Evolutionary conservation across 2,797 vertebrate species (phyloP).

Genomic region (Potorous gilbertii): DNA sequence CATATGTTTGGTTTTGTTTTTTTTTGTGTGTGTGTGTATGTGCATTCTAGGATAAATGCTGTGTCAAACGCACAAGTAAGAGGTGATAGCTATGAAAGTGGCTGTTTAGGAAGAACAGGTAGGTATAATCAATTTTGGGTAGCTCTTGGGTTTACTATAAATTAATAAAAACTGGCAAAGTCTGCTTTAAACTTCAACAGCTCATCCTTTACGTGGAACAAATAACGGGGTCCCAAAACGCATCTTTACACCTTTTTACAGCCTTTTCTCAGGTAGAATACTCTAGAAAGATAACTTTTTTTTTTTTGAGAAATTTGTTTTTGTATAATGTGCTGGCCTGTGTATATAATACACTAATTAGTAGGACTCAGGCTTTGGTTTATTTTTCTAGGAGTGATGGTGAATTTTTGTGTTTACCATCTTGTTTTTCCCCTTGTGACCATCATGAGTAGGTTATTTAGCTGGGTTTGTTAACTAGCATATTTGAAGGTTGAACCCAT

Average conservation of each 20-base stretch:
- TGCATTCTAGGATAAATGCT: constrained; percentile 91
- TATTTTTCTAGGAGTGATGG: neutral
- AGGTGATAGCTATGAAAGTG: constrained; percentile 93
- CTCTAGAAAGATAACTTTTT: neutral
- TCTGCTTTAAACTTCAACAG: neutral
- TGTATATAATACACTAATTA: neutral
- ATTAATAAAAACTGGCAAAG: neutral
- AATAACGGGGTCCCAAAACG: neutral
- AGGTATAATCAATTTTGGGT: constrained; percentile 57
- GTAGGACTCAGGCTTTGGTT: neutral
- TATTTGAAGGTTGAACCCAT: too few species aligned
- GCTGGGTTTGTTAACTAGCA: neutral
- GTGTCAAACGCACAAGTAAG: constrained; percentile 95
- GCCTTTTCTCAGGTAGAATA: neutral
- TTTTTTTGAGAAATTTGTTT: neutral
- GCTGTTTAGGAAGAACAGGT: constrained; percentile 93
- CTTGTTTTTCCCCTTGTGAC: neutral
- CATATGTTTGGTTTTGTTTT: neutral
- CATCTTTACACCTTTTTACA: neutral
- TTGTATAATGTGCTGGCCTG: neutral
- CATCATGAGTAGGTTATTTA: neutral
- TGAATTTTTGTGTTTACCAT: constrained; percentile 21
- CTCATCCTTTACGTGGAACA: neutral
- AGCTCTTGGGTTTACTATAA: neutral
- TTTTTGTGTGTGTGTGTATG: neutral